Evolutionary conservation across 2,797 vertebrate genomes (phyloP).

Genomic region (Pseudochromis fuscus): DNA sequence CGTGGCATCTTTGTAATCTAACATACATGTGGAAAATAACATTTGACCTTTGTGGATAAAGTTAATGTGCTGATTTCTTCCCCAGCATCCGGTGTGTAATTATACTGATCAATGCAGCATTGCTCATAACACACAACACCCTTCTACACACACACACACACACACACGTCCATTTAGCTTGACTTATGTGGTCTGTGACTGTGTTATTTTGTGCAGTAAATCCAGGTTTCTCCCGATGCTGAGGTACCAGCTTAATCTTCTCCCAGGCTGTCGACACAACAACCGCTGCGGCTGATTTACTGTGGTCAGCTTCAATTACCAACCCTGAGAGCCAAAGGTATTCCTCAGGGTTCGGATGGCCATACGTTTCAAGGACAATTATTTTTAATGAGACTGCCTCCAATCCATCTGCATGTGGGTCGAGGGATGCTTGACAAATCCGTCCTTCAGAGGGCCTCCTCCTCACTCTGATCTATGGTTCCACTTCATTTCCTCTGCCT

Average conservation of each 20-base stretch:
- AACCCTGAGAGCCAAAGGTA: slow-evolving; percentile 70
- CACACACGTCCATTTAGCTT: slow-evolving; percentile 55
- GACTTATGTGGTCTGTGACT: slow-evolving; percentile 69
- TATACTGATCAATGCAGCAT: slow-evolving; percentile 28
- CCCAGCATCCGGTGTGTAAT: slow-evolving; percentile 16
- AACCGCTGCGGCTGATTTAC: slow-evolving; percentile 75
- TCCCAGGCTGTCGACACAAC: slow-evolving; percentile 61
- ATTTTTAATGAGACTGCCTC: slow-evolving; percentile 81
- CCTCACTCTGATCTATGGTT: slow-evolving; percentile 74
- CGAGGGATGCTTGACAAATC: slow-evolving; percentile 75
- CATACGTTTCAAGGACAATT: slow-evolving; percentile 82
- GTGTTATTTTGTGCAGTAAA: slow-evolving; percentile 75
- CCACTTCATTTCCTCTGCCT: slow-evolving; percentile 74
- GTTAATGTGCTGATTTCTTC: slow-evolving; percentile 42
- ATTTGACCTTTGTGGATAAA: slow-evolving; percentile 52
- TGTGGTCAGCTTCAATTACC: slow-evolving; percentile 79
- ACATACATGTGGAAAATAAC: slow-evolving; percentile 8
- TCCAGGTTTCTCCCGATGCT: slow-evolving; percentile 69
- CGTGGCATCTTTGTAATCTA: slow-evolving; percentile 1
- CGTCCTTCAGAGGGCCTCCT: slow-evolving; percentile 73
- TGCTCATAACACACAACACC: slow-evolving; percentile 25
- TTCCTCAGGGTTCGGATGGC: slow-evolving; percentile 71
- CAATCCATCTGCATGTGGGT: slow-evolving; percentile 80
- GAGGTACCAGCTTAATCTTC: slow-evolving; percentile 76
- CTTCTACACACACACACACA: slow-evolving; percentile 10